phyloP scores from a whole-genome alignment of 35 echinoderm and acorn worm species.

The Heliocidaris tuberculata region DNA sequence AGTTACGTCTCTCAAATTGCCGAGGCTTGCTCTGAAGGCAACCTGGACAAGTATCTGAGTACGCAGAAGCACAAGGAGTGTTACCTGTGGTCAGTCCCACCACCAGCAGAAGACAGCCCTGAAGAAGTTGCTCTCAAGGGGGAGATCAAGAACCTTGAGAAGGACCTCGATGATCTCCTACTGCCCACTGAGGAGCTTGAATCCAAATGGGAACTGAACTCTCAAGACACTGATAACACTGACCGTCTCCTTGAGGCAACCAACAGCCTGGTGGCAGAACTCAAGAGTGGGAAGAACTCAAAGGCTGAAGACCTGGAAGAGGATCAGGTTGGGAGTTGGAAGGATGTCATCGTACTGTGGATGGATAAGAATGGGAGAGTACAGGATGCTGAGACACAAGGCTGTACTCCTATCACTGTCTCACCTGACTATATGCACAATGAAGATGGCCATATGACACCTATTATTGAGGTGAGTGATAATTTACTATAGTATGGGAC shows the following conservation, averaged over 20 bases:
- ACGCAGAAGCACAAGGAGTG: constrained; percentile 79
- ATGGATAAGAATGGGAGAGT: constrained; percentile 71
- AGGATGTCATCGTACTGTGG: constrained; percentile 90
- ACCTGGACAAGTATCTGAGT: constrained; percentile 67
- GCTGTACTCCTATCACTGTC: constrained; percentile 36
- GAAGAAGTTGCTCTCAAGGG: constrained; percentile 26
- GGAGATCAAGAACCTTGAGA: constrained; percentile 55
- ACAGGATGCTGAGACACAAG: constrained; percentile 27
- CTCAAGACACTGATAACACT: constrained; percentile 66
- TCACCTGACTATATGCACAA: constrained; percentile 17
- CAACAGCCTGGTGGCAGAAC: constrained; percentile 61
- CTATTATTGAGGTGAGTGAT: constrained; percentile 33
- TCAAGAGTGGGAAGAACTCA: constrained; percentile 54
- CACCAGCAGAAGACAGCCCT: constrained; percentile 23
- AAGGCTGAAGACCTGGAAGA: constrained; percentile 51
- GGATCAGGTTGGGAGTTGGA: constrained; percentile 71
- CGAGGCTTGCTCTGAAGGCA: constrained; percentile 67
- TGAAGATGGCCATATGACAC: constrained; percentile 25
- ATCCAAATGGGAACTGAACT: constrained; percentile 59
- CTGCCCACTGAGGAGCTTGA: constrained; percentile 55
- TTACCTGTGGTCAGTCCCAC: constrained; percentile 80
- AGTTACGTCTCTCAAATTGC: constrained; percentile 81
- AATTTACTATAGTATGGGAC: not conserved
- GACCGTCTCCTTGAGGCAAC: constrained; percentile 80
- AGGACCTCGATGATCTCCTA: constrained; percentile 40